phyloP scores from a whole-genome alignment of 2,888 invertebrate species.

The Lordiphosa andalusiaca region DNA sequence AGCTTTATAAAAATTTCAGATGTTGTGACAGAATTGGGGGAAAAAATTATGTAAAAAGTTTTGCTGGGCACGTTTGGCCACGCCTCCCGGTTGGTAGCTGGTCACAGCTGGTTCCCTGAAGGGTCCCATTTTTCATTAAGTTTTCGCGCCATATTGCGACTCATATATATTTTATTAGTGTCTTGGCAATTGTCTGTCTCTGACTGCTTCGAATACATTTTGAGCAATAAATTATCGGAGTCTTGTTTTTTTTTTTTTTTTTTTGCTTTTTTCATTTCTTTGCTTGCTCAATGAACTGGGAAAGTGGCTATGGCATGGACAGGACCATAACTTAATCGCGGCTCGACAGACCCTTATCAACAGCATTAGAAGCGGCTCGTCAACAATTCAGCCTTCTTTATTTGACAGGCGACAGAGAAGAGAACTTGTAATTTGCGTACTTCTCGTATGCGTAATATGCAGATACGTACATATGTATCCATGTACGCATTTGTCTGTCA shows the following conservation, averaged over 20 bases:
- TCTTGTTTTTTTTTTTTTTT: conserved; percentile 7
- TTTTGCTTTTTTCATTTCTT: background rate
- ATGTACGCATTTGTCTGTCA: conserved; percentile 6
- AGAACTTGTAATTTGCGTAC: conserved; percentile 41
- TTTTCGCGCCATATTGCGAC: conserved; percentile 54
- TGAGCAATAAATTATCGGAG: conserved; percentile 48
- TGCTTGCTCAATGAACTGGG: conserved; percentile 45
- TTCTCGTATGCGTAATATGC: conserved; percentile 25
- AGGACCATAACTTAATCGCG: conserved; percentile 43
- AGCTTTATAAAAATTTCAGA: conserved; percentile 36
- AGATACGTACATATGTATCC: background rate
- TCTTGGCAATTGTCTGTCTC: conserved; percentile 42
- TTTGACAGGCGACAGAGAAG: conserved; percentile 33
- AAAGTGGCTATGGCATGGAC: conserved; percentile 42
- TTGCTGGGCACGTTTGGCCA: conserved; percentile 40
- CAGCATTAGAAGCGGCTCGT: conserved; percentile 26
- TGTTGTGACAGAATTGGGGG: conserved; percentile 32
- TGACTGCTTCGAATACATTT: conserved; percentile 47
- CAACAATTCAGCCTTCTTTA: conserved; percentile 26
- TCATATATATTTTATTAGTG: conserved; percentile 52
- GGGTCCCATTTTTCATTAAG: conserved; percentile 60
- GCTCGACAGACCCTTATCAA: conserved; percentile 45
- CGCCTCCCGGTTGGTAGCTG: conserved; percentile 41
- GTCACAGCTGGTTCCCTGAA: conserved; percentile 48
- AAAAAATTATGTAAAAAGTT: conserved; percentile 45